phyloP scores from a whole-genome alignment of 2,113 vertebrate species.

The Grus americana region DNA sequence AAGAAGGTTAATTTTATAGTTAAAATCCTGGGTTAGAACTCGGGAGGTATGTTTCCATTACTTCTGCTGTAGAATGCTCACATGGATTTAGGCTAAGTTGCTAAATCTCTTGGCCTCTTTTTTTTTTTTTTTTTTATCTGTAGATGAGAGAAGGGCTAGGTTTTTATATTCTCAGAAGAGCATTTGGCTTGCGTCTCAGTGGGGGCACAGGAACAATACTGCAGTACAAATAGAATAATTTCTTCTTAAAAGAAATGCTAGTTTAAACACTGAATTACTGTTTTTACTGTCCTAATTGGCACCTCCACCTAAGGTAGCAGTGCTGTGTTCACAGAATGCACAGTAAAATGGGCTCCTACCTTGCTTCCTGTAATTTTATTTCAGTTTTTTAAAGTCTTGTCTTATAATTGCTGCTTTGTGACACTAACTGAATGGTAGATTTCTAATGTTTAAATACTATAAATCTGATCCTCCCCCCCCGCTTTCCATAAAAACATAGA shows the following conservation, averaged over 20 bases:
- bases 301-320: not conserved
- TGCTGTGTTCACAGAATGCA: not conserved
- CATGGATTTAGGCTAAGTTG: not conserved
- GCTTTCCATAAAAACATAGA: not conserved
- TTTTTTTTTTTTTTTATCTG: not conserved
- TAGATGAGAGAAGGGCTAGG: not conserved
- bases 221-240: not conserved
- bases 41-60: not conserved
- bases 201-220: not conserved
- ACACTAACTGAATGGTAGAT: not conserved
- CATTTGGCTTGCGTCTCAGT: not conserved
- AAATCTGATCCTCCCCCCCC: not conserved
- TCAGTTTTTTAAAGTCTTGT: not conserved
- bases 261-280: not conserved
- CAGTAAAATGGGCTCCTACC: accelerated
- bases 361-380: not conserved
- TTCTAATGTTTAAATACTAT: not conserved
- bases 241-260: not conserved
- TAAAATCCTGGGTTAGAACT: slow-evolving; percentile 2
- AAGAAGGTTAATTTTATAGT: slow-evolving; percentile 31
- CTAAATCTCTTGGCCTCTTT: not conserved
- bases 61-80: not conserved
- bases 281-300: not conserved
- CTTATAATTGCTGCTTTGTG: not conserved
- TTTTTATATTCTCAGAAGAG: not conserved